phyloP scores from a whole-genome alignment of 2,888 invertebrate genomes.

The Julus scanicus region DNA sequence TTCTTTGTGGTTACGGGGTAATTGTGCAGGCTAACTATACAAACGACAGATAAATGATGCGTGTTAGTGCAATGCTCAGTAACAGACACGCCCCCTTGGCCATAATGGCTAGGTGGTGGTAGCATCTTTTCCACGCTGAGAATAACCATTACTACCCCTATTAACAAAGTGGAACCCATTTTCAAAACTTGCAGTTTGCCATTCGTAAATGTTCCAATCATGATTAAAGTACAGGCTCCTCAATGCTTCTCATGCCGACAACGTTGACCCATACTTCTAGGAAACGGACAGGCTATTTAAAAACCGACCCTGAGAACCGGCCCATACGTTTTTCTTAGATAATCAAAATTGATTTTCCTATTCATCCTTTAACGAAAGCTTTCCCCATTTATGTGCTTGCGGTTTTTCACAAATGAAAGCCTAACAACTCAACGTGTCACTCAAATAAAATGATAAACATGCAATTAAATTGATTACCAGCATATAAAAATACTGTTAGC shows the following conservation, averaged over 20 bases:
- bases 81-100: not conserved
- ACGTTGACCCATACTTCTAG: not conserved
- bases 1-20: not conserved
- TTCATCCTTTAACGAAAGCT: not conserved
- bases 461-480: not conserved
- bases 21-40: not conserved
- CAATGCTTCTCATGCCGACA: not conserved
- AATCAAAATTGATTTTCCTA: not conserved
- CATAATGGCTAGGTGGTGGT: not conserved
- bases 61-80: not conserved
- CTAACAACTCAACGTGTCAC: not conserved
- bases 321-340: not conserved
- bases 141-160: not conserved
- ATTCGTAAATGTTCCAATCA: not conserved
- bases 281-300: not conserved
- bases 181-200: not conserved
- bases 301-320: slow-evolving; percentile 2
- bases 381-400: not conserved
- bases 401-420: not conserved
- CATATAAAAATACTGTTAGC: too few species aligned
- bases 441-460: not conserved
- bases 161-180: slow-evolving; percentile 1
- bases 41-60: not conserved
- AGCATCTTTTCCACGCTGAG: not conserved
- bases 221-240: not conserved